phyloP scores from a whole-genome alignment of 1,140 invertebrate genomes.

The Bombus ignitus region DNA sequence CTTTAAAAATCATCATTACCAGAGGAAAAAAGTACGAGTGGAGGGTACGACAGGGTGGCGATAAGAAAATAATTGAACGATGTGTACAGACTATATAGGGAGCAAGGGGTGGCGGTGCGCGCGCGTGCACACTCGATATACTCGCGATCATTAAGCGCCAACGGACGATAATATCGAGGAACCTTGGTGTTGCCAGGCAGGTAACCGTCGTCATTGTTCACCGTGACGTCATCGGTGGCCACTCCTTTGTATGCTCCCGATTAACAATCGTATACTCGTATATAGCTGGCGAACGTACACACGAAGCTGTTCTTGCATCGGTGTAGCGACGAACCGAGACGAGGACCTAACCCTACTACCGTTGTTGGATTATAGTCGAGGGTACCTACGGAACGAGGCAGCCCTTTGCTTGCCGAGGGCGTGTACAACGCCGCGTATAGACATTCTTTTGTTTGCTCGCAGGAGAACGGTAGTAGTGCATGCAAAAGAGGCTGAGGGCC shows the following conservation, averaged over 20 bases:
- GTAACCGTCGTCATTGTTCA: conserved; percentile 36
- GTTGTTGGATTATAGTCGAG: conserved; percentile 52
- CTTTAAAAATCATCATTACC: background rate
- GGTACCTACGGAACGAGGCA: conserved; percentile 40
- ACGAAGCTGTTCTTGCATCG: conserved; percentile 1
- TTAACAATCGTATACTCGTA: conserved; percentile 40
- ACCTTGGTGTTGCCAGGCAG: conserved; percentile 12
- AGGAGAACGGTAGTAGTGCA: conserved; percentile 24
- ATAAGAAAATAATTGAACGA: conserved; percentile 34
- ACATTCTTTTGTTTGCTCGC: conserved; percentile 70
- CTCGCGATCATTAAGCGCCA: conserved; percentile 24
- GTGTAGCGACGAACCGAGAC: conserved; percentile 23
- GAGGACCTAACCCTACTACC: conserved; percentile 37
- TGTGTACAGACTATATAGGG: conserved; percentile 3
- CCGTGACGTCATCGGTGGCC: conserved; percentile 48
- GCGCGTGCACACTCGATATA: background rate
- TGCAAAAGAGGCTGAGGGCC: conserved; percentile 49
- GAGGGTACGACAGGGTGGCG: background rate
- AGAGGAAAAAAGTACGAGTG: background rate
- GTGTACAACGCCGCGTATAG: conserved; percentile 56
- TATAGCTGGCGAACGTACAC: background rate
- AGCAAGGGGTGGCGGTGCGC: background rate
- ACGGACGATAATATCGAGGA: conserved; percentile 34
- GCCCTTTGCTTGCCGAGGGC: conserved; percentile 72
- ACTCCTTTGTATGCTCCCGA: conserved; percentile 53